Conservation (phyloP, 2,113 vertebrate species). For the Petrocephalus microphthalmus region DNA sequence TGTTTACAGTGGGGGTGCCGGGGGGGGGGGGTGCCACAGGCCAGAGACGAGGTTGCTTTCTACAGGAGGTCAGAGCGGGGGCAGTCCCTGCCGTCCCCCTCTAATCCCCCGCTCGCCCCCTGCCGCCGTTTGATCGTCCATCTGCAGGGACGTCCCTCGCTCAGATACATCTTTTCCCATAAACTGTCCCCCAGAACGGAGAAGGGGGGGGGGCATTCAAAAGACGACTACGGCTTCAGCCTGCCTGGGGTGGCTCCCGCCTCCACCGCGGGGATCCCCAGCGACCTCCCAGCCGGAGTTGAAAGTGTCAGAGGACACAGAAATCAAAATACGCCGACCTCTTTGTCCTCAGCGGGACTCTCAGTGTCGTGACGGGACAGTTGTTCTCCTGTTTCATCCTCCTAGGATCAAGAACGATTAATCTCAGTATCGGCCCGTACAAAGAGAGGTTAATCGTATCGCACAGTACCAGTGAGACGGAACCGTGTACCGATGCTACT, state of each 20-base stretch:
- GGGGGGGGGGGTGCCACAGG: neutral
- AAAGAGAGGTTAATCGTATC: neutral
- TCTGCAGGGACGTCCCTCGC: constrained; percentile 1
- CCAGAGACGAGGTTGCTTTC: neutral
- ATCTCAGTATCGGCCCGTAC: neutral
- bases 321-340: neutral
- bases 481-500: neutral
- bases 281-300: neutral
- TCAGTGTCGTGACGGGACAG: neutral
- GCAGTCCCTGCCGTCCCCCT: neutral
- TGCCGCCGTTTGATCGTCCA: constrained; percentile 4
- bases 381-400: neutral
- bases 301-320: neutral
- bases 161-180: constrained; percentile 13
- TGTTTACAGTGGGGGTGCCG: neutral
- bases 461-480: neutral
- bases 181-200: neutral
- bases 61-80: neutral
- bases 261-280: neutral
- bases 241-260: neutral
- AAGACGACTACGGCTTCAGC: neutral
- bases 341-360: neutral
- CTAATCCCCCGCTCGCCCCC: neutral
- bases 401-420: neutral
- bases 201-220: neutral